These are phyloP conservation scores for Cheilinus undulatus DNA, from an alignment of 2,113 vertebrate genomes.

Conservation along the genomic window DNA sequence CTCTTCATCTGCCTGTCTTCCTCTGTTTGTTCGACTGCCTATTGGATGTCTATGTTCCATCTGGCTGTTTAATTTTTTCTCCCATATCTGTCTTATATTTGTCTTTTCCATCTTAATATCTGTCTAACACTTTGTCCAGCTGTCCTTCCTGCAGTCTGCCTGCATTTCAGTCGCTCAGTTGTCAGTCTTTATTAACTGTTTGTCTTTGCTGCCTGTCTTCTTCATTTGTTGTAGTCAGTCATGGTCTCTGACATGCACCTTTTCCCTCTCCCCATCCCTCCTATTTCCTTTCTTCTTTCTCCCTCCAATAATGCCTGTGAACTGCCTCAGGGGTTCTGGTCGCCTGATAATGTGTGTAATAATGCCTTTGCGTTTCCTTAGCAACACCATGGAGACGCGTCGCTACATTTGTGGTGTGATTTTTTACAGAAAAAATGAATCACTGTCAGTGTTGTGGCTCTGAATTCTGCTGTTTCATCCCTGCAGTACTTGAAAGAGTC, in stretches of 20 bases:
- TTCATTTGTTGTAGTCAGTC: conserved; percentile 44
- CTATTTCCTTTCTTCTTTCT: conserved; percentile 7
- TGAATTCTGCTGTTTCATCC: conserved; percentile 78
- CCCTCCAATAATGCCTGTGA: conserved; percentile 48
- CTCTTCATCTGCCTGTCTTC: conserved; percentile 49
- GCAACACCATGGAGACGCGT: conserved; percentile 65
- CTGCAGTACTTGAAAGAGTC: conserved; percentile 53
- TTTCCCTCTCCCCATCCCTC: conserved; percentile 2
- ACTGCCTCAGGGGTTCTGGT: conserved; percentile 51
- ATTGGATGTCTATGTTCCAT: conserved; percentile 53
- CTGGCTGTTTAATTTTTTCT: conserved; percentile 36
- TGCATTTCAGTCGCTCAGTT: conserved; percentile 21
- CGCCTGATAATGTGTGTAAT: conserved; percentile 67
- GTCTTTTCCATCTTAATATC: conserved; percentile 39
- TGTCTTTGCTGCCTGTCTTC: conserved; percentile 48
- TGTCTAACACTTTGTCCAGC: conserved; percentile 26
- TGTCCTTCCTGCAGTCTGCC: conserved; percentile 26
- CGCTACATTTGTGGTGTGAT: conserved; percentile 50
- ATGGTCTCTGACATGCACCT: conserved; percentile 39
- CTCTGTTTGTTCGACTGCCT: conserved; percentile 49
- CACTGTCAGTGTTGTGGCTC: conserved; percentile 37
- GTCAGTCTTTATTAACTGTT: conserved; percentile 51
- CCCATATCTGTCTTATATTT: conserved; percentile 27
- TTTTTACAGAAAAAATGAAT: conserved; percentile 44
- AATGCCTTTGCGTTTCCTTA: conserved; percentile 66